These are phyloP conservation scores for Nothobranchius kuhntae DNA, from an alignment of 2,113 vertebrate species.

Conservation along the genomic window DNA sequence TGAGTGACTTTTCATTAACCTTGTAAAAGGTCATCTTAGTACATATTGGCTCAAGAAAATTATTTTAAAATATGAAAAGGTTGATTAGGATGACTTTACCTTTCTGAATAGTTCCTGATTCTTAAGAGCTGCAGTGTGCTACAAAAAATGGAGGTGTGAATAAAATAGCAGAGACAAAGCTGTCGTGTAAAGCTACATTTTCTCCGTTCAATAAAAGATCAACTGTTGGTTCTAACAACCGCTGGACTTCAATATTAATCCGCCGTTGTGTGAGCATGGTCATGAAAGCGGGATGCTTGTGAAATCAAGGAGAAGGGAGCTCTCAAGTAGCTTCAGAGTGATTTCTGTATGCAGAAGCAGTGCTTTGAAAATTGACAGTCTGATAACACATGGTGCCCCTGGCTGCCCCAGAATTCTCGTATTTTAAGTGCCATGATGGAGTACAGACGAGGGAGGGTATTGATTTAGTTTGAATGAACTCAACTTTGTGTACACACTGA, in stretches of 20 bases:
- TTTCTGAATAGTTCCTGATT: no score
- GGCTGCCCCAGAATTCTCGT: conserved; percentile 53
- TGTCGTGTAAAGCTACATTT: not conserved
- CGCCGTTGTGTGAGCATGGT: not conserved
- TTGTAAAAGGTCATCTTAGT: no score
- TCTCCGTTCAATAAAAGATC: conserved; percentile 2
- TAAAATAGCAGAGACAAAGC: not conserved
- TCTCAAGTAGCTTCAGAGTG: conserved; percentile 31
- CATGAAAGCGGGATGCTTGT: conserved; percentile 16
- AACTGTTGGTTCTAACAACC: not conserved
- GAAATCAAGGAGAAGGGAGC: conserved; percentile 37
- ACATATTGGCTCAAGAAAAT: no score
- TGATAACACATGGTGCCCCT: conserved; percentile 56
- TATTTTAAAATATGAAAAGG: no score
- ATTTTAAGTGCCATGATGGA: conserved; percentile 52
- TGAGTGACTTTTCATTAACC: no score
- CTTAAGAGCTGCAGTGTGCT: not conserved
- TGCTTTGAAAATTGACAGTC: conserved; percentile 49
- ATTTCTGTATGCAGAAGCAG: conserved; percentile 54
- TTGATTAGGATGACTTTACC: no score
- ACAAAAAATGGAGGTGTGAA: not conserved
- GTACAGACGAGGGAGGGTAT: conserved; percentile 42
- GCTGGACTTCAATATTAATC: conserved; percentile 7
- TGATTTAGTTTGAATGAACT: conserved; percentile 57
- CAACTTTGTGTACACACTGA: conserved; percentile 24